phyloP scores from a whole-genome alignment of 2,797 vertebrate genomes.

The Chrosomus eos region DNA sequence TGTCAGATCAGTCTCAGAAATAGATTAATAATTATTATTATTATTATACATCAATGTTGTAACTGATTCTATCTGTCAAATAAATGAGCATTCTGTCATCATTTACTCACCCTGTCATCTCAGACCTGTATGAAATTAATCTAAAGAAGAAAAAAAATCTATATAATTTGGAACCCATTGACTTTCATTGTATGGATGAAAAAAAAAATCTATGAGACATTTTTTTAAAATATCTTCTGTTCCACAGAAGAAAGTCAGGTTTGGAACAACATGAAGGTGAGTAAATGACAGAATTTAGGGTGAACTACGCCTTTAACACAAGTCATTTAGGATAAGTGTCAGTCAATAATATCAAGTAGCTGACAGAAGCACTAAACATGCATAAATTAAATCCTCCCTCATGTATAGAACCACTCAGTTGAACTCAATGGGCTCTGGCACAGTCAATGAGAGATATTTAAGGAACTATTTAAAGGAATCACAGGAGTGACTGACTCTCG shows the following conservation, averaged over 20 bases:
- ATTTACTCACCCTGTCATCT: neutral
- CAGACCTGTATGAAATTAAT: neutral
- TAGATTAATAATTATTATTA: neutral
- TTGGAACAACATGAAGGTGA: neutral
- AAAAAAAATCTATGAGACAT: neutral
- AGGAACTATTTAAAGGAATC: conserved; percentile 18
- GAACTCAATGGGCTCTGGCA: neutral
- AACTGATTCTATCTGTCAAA: conserved; percentile 16
- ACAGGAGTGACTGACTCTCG: neutral
- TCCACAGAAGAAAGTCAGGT: neutral
- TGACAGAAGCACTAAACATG: neutral
- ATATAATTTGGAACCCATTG: neutral
- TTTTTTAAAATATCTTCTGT: neutral
- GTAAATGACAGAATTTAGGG: neutral
- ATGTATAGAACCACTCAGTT: conserved; percentile 7
- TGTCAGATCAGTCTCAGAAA: neutral
- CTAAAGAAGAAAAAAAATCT: neutral
- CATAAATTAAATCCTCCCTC: conserved; percentile 22
- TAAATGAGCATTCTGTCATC: neutral
- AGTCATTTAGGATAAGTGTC: conserved; percentile 6
- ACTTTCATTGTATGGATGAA: neutral
- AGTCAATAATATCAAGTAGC: conserved; percentile 13
- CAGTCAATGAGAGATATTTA: conserved; percentile 13
- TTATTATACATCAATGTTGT: neutral
- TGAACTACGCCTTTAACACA: neutral